Conservation (phyloP, 2,113 vertebrate genomes). For the Cettia cetti region DNA sequence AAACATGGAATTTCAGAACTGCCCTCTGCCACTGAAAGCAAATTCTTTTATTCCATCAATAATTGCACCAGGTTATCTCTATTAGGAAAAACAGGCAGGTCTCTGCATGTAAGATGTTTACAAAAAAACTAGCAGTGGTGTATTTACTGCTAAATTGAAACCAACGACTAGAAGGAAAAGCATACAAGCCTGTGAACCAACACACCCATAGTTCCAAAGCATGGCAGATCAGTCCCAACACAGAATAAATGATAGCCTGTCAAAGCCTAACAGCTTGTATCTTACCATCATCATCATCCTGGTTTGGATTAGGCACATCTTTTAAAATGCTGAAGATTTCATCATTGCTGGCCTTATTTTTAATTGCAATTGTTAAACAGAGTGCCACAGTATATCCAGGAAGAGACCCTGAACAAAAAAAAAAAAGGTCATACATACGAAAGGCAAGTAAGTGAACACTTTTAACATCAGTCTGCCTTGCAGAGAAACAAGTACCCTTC, state of each 20-base stretch:
- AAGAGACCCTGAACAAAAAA: constrained; percentile 78
- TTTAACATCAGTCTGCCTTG: neutral
- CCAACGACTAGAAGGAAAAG: neutral
- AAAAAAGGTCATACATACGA: neutral
- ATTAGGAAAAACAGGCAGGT: neutral
- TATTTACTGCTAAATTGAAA: neutral
- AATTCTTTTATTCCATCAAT: neutral
- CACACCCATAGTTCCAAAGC: neutral
- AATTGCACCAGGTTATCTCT: neutral
- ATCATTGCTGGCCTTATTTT: constrained; percentile 92
- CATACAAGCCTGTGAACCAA: neutral
- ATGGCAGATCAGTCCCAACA: neutral
- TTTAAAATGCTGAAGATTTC: constrained; percentile 93
- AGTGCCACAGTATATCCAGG: constrained; percentile 86
- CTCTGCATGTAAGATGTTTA: neutral
- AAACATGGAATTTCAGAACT: neutral
- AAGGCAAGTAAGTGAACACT: neutral
- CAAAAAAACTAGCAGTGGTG: neutral
- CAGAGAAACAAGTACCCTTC: neutral
- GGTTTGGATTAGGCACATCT: constrained; percentile 95
- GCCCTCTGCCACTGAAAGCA: neutral
- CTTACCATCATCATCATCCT: constrained; percentile 93
- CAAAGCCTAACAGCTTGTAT: neutral
- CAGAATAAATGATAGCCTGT: neutral
- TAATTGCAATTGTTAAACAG: constrained; percentile 89